Conservation (phyloP, 2,113 vertebrate species). For the Heterotilapia buettikoferi region DNA sequence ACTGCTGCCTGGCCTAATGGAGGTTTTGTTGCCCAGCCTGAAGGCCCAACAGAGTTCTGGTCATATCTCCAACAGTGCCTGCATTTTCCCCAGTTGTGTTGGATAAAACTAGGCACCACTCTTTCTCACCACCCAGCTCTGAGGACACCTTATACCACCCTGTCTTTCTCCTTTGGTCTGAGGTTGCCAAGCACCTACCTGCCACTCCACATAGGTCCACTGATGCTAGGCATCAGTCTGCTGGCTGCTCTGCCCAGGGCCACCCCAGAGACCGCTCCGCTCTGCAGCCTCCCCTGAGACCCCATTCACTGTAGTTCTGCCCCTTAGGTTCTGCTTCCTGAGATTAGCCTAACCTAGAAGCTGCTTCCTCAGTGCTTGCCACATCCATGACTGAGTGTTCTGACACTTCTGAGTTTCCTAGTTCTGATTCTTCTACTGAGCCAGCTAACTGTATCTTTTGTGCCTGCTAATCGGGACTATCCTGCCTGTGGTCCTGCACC, state of each 20-base stretch:
- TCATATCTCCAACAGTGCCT: neutral
- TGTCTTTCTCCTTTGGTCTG: neutral
- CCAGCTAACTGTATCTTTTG: neutral
- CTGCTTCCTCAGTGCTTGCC: neutral
- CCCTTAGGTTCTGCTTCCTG: neutral
- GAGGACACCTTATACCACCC: neutral
- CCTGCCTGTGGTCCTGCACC: neutral
- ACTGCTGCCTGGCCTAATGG: neutral
- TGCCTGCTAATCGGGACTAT: neutral
- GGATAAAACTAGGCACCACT: neutral
- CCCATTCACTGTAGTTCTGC: neutral
- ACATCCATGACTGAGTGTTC: neutral
- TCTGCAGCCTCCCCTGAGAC: neutral
- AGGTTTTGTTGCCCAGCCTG: neutral
- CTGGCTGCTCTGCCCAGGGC: neutral
- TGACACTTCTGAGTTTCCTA: neutral
- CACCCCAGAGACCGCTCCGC: neutral
- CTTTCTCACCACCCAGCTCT: neutral
- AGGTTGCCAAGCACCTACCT: neutral
- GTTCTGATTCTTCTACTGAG: neutral
- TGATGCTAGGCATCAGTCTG: fast-evolving
- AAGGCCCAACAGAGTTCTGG: neutral
- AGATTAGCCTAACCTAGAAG: neutral
- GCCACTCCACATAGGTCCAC: neutral
- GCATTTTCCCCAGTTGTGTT: neutral